These are phyloP conservation scores for Acanthosoma haemorrhoidale DNA, from an alignment of 2,888 invertebrate genomes.

Conservation along the genomic window DNA sequence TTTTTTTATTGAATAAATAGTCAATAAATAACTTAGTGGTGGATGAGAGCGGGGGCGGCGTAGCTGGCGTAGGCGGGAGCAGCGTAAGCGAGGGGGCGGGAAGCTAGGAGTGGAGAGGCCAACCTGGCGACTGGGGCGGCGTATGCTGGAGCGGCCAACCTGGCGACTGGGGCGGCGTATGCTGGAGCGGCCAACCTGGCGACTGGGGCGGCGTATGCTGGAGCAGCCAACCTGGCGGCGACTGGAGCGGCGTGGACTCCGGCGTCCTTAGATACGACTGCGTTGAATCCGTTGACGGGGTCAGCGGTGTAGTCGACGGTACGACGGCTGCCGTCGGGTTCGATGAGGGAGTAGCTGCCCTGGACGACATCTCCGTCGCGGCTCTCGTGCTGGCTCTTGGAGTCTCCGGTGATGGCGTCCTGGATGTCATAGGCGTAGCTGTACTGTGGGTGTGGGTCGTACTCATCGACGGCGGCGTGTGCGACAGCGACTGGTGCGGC, in stretches of 20 bases:
- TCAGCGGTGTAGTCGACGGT: constrained; percentile 41
- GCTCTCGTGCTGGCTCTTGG: constrained; percentile 42
- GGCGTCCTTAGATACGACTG: constrained; percentile 42
- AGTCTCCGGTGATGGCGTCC: constrained; percentile 42
- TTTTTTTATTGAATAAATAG: not conserved
- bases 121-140: constrained; percentile 30
- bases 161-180: constrained; percentile 36
- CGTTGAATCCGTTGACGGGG: constrained; percentile 43
- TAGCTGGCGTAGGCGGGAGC: not conserved
- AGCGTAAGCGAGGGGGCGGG: constrained; percentile 42
- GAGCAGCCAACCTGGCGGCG: constrained; percentile 5
- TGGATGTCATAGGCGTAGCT: constrained; percentile 42
- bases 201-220: constrained; percentile 40
- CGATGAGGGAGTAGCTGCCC: constrained; percentile 41
- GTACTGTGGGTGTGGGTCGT: constrained; percentile 43
- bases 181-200: constrained; percentile 38
- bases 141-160: constrained; percentile 35
- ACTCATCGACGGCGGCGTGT: constrained; percentile 42
- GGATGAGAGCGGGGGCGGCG: not conserved
- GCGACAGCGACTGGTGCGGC: constrained; percentile 47
- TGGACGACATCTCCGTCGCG: constrained; percentile 42
- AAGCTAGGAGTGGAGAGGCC: constrained; percentile 44
- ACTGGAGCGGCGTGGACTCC: constrained; percentile 35
- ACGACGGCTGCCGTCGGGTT: constrained; percentile 29
- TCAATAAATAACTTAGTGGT: constrained; percentile 11